A percentile compares a stretch with the other conserved stretches of the same genome.
Evolutionary conservation across 2,888 invertebrate genomes (phyloP).

Genomic region (Acanthoscelides obtectus): DNA sequence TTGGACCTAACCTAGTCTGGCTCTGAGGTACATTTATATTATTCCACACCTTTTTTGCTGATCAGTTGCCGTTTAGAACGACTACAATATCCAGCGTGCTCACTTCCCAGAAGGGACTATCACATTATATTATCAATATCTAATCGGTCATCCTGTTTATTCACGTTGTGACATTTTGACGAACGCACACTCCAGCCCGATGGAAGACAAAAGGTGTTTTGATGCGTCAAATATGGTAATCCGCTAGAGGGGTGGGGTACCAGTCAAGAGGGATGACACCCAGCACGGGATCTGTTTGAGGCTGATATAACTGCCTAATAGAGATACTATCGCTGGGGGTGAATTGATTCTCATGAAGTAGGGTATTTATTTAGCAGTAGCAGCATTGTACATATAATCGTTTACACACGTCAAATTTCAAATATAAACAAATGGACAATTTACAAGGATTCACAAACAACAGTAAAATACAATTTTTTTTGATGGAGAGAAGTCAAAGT

Average conservation of each 20-base stretch:
- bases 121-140: neutral
- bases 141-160: neutral
- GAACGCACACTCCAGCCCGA: neutral
- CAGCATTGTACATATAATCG: too few species aligned
- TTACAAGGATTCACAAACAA: too few species aligned
- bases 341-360: neutral
- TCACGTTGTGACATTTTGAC: neutral
- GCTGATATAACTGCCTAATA: neutral
- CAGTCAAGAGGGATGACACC: neutral
- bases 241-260: neutral
- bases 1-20: too few species aligned
- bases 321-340: neutral
- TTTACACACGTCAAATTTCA: too few species aligned
- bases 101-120: neutral
- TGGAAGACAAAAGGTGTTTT: neutral
- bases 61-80: too few species aligned
- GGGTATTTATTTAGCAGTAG: too few species aligned
- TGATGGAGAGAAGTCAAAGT: too few species aligned
- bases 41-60: too few species aligned
- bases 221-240: neutral
- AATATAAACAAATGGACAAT: too few species aligned
- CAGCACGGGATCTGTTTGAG: neutral
- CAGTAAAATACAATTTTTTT: too few species aligned
- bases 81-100: too few species aligned
- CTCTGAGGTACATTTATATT: too few species aligned